Evolutionary conservation across 2,113 vertebrate genomes (phyloP).

Genomic region (Numenius arquata): DNA sequence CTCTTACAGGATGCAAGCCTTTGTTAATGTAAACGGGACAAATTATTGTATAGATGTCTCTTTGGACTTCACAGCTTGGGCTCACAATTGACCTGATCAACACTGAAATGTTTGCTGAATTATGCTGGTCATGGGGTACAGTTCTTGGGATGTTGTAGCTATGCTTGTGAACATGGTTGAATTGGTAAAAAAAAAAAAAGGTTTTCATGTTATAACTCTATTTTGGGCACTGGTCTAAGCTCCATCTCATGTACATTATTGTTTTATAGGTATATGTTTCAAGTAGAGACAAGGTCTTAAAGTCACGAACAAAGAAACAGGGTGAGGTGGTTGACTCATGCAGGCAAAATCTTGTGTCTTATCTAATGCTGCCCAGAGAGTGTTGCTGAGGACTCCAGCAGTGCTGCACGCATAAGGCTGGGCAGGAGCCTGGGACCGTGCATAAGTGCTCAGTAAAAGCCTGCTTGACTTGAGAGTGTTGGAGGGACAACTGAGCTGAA

Average conservation of each 20-base stretch:
- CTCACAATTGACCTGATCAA: not conserved
- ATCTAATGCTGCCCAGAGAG: not conserved
- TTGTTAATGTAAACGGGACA: not conserved
- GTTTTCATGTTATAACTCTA: not conserved
- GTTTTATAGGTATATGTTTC: not conserved
- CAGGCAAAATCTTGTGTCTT: not conserved
- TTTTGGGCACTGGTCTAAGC: not conserved
- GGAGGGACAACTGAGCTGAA: not conserved
- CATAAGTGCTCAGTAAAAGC: fast-evolving
- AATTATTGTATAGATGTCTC: not conserved
- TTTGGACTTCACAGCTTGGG: not conserved
- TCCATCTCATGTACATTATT: not conserved
- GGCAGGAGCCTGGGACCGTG: not conserved
- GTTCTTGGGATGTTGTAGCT: not conserved
- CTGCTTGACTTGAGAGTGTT: not conserved
- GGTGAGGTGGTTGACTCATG: not conserved
- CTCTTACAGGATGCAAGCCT: not conserved
- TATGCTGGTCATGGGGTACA: not conserved
- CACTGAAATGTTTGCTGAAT: not conserved
- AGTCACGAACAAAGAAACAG: not conserved
- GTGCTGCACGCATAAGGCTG: not conserved
- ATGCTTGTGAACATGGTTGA: not conserved
- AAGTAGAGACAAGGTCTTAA: not conserved
- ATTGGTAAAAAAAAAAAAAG: not conserved
- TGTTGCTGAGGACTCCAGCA: not conserved